Conservation (phyloP, 2,113 vertebrate species). For the Mobula birostris region DNA sequence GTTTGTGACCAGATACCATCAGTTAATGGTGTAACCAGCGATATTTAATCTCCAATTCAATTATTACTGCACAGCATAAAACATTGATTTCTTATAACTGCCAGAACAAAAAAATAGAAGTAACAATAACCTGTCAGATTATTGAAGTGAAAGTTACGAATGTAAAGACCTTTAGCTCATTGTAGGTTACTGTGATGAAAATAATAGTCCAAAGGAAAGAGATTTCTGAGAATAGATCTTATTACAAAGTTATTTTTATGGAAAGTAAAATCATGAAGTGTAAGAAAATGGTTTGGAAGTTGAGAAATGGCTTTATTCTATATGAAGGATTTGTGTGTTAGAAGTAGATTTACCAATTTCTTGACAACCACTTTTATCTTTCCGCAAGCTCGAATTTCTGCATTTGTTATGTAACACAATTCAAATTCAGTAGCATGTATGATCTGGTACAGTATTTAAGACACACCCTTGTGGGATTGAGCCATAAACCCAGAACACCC, state of each 20-base stretch:
- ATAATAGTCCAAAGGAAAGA: neutral
- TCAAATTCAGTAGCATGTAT: neutral
- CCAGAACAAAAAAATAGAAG: neutral
- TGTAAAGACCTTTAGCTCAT: neutral
- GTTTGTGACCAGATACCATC: neutral
- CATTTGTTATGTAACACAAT: neutral
- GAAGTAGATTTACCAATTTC: neutral
- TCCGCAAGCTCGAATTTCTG: neutral
- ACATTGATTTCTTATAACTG: neutral
- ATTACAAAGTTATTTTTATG: conserved; percentile 2
- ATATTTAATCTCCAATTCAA: neutral
- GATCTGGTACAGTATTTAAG: neutral
- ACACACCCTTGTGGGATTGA: neutral
- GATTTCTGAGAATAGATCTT: neutral
- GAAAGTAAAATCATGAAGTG: neutral
- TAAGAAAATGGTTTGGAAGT: neutral
- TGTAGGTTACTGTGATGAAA: neutral
- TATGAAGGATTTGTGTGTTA: neutral
- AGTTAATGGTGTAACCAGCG: neutral
- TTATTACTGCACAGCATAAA: neutral
- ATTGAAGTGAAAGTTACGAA: neutral
- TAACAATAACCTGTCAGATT: neutral
- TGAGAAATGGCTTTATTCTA: neutral
- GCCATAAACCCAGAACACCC: neutral
- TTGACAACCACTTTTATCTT: neutral